Evolutionary conservation across 1,140 invertebrate species (phyloP).

Genomic region (Drosophila bocqueti): DNA sequence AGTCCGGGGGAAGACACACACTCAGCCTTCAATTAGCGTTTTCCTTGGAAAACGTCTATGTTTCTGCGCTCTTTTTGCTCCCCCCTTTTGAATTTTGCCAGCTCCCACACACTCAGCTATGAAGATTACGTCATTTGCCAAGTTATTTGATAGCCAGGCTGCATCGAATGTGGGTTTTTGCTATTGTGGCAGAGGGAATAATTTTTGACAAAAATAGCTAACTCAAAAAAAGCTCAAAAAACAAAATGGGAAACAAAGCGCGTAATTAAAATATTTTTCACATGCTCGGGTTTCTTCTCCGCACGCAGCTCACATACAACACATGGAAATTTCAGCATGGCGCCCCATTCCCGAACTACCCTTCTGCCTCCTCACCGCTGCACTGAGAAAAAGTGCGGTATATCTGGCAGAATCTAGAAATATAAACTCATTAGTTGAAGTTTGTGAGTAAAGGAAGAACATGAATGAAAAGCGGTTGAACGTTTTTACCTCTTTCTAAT

Average conservation of each 20-base stretch:
- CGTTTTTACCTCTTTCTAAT: neutral
- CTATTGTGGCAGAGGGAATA: constrained; percentile 27
- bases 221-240: constrained; percentile 46
- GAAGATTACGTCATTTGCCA: constrained; percentile 68
- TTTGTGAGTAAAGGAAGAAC: neutral
- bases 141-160: constrained; percentile 74
- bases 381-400: neutral
- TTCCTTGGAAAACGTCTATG: constrained; percentile 46
- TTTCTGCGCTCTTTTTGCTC: constrained; percentile 12
- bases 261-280: constrained; percentile 79
- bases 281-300: constrained; percentile 66
- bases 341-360: constrained; percentile 11
- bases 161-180: constrained; percentile 50
- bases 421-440: neutral
- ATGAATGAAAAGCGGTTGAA: neutral
- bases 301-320: constrained; percentile 28
- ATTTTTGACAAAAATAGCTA: constrained; percentile 75
- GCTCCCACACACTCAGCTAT: constrained; percentile 10
- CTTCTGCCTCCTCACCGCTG: neutral
- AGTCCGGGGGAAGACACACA: constrained; percentile 7
- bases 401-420: too few relatives aligned
- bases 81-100: constrained; percentile 28
- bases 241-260: constrained; percentile 53
- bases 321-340: constrained; percentile 31
- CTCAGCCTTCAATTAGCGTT: constrained; percentile 77